A percentile compares a stretch with the other conserved stretches of the same genome.
These are phyloP conservation scores for Drosophila sordidula DNA, from an alignment of 2,888 invertebrate genomes.

Conservation along the genomic window DNA sequence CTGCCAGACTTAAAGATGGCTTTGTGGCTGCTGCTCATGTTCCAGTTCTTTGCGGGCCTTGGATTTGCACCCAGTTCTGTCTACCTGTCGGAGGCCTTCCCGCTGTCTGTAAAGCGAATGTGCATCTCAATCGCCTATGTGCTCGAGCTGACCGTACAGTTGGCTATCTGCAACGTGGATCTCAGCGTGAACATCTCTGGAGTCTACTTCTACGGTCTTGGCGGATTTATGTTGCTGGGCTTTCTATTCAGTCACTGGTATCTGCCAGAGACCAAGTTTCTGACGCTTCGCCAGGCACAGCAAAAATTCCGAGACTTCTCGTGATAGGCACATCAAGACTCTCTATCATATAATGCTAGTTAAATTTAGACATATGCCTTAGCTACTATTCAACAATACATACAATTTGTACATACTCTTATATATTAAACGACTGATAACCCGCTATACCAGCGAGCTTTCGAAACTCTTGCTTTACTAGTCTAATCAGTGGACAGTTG, in stretches of 20 bases:
- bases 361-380: slow-evolving; percentile 31
- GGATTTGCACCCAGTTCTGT: slow-evolving; percentile 74
- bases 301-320: slow-evolving; percentile 59
- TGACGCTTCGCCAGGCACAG: slow-evolving; percentile 74
- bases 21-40: slow-evolving; percentile 65
- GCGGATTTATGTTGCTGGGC: slow-evolving; percentile 59
- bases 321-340: slow-evolving; percentile 33
- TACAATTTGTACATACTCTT: slow-evolving; percentile 31
- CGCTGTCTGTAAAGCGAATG: slow-evolving; percentile 70
- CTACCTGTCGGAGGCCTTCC: slow-evolving; percentile 82
- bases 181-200: slow-evolving; percentile 14
- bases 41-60: slow-evolving; percentile 73
- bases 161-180: slow-evolving; percentile 50
- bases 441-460: slow-evolving; percentile 18
- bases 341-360: slow-evolving; percentile 20
- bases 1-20: slow-evolving; percentile 47
- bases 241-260: slow-evolving; percentile 59
- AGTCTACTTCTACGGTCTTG: slow-evolving; percentile 68
- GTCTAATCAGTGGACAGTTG: slow-evolving; percentile 22
- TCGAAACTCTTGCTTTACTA: slow-evolving; percentile 13
- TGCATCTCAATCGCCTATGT: slow-evolving; percentile 70
- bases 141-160: slow-evolving; percentile 73
- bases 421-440: slow-evolving; percentile 41
- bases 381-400: slow-evolving; percentile 7
- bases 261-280: slow-evolving; percentile 81